Conservation (phyloP, 2,113 vertebrate species). For the Marmota monax region DNA sequence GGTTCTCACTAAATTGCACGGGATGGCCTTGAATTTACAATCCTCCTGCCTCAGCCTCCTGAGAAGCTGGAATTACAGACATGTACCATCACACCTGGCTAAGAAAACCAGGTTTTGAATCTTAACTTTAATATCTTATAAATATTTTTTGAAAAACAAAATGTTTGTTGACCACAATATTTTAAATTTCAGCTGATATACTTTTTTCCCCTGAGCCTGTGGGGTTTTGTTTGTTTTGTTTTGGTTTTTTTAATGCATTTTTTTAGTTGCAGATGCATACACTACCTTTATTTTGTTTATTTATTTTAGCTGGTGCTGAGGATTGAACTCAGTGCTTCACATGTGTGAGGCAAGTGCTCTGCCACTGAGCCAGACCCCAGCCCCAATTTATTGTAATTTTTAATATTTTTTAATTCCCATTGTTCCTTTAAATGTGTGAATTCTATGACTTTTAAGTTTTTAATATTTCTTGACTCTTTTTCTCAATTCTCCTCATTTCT, state of each 20-base stretch:
- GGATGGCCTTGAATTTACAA: not conserved
- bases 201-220: too few relatives aligned
- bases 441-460: not conserved
- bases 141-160: not conserved
- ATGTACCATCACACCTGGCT: not conserved
- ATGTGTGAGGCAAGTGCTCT: too few relatives aligned
- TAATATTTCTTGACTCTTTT: not conserved
- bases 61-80: not conserved
- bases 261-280: too few relatives aligned
- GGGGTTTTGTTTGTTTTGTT: too few relatives aligned
- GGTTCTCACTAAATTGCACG: not conserved
- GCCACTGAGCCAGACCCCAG: too few relatives aligned
- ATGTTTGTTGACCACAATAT: not conserved
- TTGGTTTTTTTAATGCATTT: too few relatives aligned
- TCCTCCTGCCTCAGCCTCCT: not conserved
- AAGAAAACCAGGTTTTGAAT: not conserved
- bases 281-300: too few relatives aligned
- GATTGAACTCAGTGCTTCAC: too few relatives aligned
- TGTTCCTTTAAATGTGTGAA: not conserved
- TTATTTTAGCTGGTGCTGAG: too few relatives aligned
- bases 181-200: not conserved
- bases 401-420: not conserved
- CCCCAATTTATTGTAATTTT: not conserved
- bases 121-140: not conserved
- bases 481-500: not conserved